Base-by-base conservation (phyloP, 1,140 invertebrate genomes). In the Drosophila mayri region DNA sequence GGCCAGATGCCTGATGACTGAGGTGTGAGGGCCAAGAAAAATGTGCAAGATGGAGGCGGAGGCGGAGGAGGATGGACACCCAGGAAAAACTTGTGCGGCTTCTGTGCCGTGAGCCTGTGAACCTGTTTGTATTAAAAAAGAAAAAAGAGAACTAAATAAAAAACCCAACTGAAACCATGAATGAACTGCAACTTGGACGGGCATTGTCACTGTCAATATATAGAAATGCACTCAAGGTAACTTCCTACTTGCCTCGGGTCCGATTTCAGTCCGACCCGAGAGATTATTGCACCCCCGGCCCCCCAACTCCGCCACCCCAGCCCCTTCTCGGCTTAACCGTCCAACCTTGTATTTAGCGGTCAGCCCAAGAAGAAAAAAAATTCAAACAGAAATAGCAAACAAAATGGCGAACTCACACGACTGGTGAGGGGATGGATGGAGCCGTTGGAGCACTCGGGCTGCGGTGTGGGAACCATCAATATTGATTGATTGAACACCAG, bases 151-250 rank as follows among this genome's bases (percentile, higher is more conserved):
- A 30, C 3, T 47, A 22, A 22, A 18, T 14, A 38, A 46, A 20
- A 49, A 41, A 49, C 22, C 59, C 44, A 49, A 60, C 67, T 57
- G 85, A 88, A 88, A 88, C 84, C 84, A 88, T 88, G 84, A 88
- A 87, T 87, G 84, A 87, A 87, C 80, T 54, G 73, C 83, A 79
- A 78, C 72, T 59, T 76, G 65, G 61, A 63, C 81, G 81, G 57
- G 74, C 80, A 87, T 87, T 87, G 84, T 88, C 84, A 88, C 80
- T 88, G 84, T 88, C 84, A 88, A 84, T 88, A 85, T 79, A 72
- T 70, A 84, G 85, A 88, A 88, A 88, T 88, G 84, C 84, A 88
- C 85, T 88, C 84, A 88, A 88, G 84, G 84, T 88, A 88, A 88
- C 84, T 88, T 88, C 84, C 84, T 88, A 88, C 84, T 88, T 90